Evolutionary conservation across 1,140 invertebrate genomes (phyloP), one percentile per base, ranked within the genome.

Genomic region (Ptiloglossa arizonensis): DNA sequence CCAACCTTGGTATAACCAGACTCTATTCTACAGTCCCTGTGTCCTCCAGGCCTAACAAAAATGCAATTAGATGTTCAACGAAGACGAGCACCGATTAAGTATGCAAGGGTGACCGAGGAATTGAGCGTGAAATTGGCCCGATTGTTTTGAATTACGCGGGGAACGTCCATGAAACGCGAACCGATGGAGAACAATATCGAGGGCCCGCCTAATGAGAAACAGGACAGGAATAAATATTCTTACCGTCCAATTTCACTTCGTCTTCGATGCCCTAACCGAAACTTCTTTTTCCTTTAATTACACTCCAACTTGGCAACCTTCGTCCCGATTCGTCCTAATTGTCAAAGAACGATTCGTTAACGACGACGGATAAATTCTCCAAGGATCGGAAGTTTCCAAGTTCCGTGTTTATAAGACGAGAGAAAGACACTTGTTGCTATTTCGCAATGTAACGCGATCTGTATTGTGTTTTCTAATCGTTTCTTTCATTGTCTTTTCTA

Each of bases 31-130:
- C 63, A 24, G 38, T 24, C 38, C 75, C 15, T 54, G 66, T 69
- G 48, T 73, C 71, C 54, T 66, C 59, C 50, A 44, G 60, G 72
- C 66, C 64, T 73, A 73, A 80, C 78, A 89, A 87, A 88, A 90
- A 87, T 85, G 83, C 89, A 90, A 90, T 90, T 88, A 88, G 86
- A 81, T 79, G 46, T 50, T 79, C 64, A 57, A 79, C 69, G 81
- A 83, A 83, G 82, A 84, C 68, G 75, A 29, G 63, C 62, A 41
- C 63, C 85, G 86, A 86, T 88, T 83, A 82, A 86, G 62, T 83
- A 86, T 85, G 82, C 85, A 80, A 85, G 69, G 56, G 66, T 63
- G 46, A 59, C 41, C 27, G 72, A 83, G 77, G 80, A 87, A 87
- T 88, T 81, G 83, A 86, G 81, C 86, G 81, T 88, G 81, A 88